Conservation (phyloP, 2,113 vertebrate genomes). For the Ardeotis arabs region DNA sequence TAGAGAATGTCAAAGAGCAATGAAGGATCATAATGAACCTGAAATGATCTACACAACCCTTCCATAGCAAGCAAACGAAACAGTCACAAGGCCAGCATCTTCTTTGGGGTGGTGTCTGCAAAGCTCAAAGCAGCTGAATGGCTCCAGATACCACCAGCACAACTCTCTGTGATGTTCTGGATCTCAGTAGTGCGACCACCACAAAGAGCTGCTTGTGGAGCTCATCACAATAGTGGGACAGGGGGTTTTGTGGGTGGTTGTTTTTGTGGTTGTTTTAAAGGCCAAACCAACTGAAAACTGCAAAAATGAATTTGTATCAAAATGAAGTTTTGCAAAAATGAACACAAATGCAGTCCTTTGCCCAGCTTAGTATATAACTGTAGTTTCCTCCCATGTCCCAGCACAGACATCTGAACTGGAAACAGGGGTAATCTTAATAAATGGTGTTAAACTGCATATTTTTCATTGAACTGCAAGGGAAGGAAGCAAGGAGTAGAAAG, state of each 20-base stretch:
- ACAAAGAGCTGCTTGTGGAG: neutral
- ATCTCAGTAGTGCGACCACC: neutral
- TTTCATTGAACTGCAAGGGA: constrained; percentile 44
- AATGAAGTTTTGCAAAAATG: neutral
- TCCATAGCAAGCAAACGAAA: neutral
- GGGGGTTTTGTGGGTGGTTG: neutral
- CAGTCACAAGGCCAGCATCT: neutral
- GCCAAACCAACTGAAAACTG: neutral
- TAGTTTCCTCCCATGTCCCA: neutral
- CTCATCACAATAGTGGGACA: neutral
- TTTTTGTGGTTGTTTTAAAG: neutral
- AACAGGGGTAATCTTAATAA: neutral
- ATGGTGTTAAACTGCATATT: neutral
- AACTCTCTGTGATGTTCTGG: neutral
- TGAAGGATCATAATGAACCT: neutral
- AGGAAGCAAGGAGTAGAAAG: constrained; percentile 24
- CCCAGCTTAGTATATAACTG: neutral
- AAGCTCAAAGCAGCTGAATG: neutral
- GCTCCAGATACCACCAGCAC: neutral
- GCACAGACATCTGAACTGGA: neutral
- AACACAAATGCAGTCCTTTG: neutral
- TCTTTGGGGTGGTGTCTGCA: neutral
- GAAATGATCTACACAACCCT: neutral
- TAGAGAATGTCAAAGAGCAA: neutral
- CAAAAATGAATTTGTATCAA: neutral